Evolutionary conservation across 2,888 invertebrate genomes (phyloP).

Genomic region (Diachrysia chrysitis): DNA sequence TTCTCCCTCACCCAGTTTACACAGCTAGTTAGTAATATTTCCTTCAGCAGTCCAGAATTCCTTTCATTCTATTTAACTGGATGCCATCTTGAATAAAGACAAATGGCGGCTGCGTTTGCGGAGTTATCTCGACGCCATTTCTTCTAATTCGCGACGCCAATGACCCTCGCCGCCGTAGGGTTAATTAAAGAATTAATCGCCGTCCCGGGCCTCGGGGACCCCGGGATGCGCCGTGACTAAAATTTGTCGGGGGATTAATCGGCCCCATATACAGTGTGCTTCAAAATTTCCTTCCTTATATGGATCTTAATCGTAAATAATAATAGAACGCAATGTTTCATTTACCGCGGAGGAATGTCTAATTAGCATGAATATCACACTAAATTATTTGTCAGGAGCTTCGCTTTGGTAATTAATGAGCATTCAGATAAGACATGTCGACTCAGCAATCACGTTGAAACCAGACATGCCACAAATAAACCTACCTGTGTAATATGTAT

Average conservation of each 20-base stretch:
- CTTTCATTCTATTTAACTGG: constrained; percentile 57
- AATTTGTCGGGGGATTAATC: constrained; percentile 75
- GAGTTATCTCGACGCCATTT: constrained; percentile 79
- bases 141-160: constrained; percentile 80
- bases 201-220: constrained; percentile 62
- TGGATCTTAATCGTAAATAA: constrained; percentile 1
- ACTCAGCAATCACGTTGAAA: constrained; percentile 41
- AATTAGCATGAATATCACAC: neutral
- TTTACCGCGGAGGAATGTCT: constrained; percentile 3
- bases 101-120: constrained; percentile 71
- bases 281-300: constrained; percentile 6
- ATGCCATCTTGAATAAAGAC: constrained; percentile 72
- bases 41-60: constrained; percentile 25
- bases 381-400: constrained; percentile 25
- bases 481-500: constrained; percentile 7
- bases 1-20: constrained; percentile 22
- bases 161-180: constrained; percentile 72
- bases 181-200: constrained; percentile 86
- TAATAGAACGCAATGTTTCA: constrained; percentile 1
- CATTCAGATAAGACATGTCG: constrained; percentile 41
- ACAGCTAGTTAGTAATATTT: constrained; percentile 54
- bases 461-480: constrained; percentile 16
- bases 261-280: constrained; percentile 20
- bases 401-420: constrained; percentile 29
- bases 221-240: constrained; percentile 69